phyloP scores from a whole-genome alignment of 2,113 vertebrate species.

The Synchiropus splendidus region DNA sequence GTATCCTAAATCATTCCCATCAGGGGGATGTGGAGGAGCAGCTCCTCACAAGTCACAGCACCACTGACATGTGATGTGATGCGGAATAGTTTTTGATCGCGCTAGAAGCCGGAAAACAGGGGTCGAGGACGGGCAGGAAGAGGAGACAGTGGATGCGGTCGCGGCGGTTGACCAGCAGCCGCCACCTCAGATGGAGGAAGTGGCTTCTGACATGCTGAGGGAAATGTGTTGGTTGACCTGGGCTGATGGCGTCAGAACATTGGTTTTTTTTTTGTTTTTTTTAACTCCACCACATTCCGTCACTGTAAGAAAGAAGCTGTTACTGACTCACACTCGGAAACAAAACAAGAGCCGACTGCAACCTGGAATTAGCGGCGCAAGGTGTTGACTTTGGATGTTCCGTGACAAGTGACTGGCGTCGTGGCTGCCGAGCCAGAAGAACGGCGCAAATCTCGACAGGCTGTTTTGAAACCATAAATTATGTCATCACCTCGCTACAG shows the following conservation, averaged over 20 bases:
- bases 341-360: too few species aligned
- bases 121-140: slow-evolving; percentile 10
- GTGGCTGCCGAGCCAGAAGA: too few species aligned
- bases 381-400: too few species aligned
- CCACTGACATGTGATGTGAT: slow-evolving; percentile 8
- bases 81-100: slow-evolving; percentile 8
- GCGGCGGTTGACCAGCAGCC: slow-evolving; percentile 35
- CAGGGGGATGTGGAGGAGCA: slow-evolving; percentile 40
- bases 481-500: too few species aligned
- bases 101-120: slow-evolving; percentile 1
- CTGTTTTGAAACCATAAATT: too few species aligned
- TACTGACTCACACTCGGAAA: not conserved
- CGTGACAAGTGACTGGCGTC: too few species aligned
- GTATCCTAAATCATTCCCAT: slow-evolving; percentile 67
- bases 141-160: slow-evolving; percentile 46
- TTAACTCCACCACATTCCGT: not conserved
- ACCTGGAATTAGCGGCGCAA: too few species aligned
- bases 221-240: slow-evolving; percentile 23
- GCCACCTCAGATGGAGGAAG: slow-evolving; percentile 40
- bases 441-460: too few species aligned
- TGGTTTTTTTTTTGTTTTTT: slow-evolving; percentile 4
- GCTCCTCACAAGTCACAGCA: slow-evolving; percentile 32
- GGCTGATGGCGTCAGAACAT: slow-evolving; percentile 9
- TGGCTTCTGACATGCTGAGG: slow-evolving; percentile 30
- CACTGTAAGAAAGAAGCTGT: too few species aligned